A percentile compares a stretch with the other conserved stretches of the same genome.
These are phyloP conservation scores for Erynnis tages DNA, from an alignment of 2,888 invertebrate species.

Conservation along the genomic window DNA sequence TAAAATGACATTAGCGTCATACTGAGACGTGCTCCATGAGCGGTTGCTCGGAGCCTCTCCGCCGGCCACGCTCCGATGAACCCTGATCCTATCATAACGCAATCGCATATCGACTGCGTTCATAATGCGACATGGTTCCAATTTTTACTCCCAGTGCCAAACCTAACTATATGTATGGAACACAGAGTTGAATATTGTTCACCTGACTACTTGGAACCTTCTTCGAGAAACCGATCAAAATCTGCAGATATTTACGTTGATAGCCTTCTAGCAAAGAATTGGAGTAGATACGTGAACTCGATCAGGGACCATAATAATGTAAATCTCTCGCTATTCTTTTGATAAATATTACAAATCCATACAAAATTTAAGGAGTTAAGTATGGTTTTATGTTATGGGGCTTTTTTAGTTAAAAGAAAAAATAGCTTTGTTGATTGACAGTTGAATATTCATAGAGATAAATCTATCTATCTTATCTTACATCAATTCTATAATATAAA, in stretches of 20 bases:
- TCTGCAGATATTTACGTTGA: constrained; percentile 78
- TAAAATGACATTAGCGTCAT: constrained; percentile 68
- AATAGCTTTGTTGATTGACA: not conserved
- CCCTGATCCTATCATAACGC: constrained; percentile 80
- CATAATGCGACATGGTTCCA: constrained; percentile 49
- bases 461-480: too few relatives aligned
- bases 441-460: too few relatives aligned
- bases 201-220: constrained; percentile 40
- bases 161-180: constrained; percentile 45
- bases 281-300: constrained; percentile 73
- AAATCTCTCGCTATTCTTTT: constrained; percentile 22
- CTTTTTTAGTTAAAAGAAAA: not conserved
- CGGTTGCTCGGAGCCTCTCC: constrained; percentile 40
- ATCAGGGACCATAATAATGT: constrained; percentile 66
- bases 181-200: constrained; percentile 33
- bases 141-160: constrained; percentile 10
- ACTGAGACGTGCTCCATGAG: constrained; percentile 45
- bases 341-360: constrained; percentile 3
- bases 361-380: not conserved
- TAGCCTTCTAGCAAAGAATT: constrained; percentile 73
- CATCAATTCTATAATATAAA: too few relatives aligned
- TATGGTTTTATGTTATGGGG: not conserved
- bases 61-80: constrained; percentile 65
- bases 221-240: constrained; percentile 45
- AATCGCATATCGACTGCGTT: constrained; percentile 63